Evolutionary conservation across 2,888 invertebrate species (phyloP).

Genomic region (Perithous albicinctus): DNA sequence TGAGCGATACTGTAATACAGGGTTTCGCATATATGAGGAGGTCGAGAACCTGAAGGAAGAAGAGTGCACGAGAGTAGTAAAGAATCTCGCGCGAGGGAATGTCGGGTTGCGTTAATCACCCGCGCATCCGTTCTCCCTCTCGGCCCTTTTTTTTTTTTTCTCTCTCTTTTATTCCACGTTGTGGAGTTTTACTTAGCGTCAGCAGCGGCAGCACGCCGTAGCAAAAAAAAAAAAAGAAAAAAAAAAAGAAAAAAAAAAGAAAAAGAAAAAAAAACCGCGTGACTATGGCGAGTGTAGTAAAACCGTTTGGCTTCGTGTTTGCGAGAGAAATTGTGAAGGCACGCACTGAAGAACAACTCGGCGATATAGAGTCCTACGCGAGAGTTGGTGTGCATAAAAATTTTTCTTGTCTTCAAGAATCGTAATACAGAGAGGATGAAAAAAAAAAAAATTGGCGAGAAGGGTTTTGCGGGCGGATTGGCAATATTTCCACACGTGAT

Average conservation of each 20-base stretch:
- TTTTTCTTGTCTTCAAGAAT: conserved; percentile 15
- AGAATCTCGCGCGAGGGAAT: conserved; percentile 54
- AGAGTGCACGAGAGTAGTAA: conserved; percentile 33
- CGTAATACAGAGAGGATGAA: conserved; percentile 19
- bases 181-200: conserved; percentile 53
- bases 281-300: conserved; percentile 35
- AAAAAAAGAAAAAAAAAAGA: too few relatives aligned
- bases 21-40: conserved; percentile 32
- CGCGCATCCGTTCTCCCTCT: conserved; percentile 64
- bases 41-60: conserved; percentile 57
- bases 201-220: conserved; percentile 4
- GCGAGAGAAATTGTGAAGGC: conserved; percentile 47
- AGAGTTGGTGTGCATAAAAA: not conserved
- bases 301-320: conserved; percentile 50
- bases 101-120: conserved; percentile 68
- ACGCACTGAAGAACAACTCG: conserved; percentile 52
- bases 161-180: conserved; percentile 27
- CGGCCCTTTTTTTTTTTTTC: conserved; percentile 48
- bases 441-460: conserved; percentile 28
- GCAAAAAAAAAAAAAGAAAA: too few relatives aligned
- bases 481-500: conserved; percentile 30
- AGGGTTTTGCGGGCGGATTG: not conserved
- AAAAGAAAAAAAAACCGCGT: not conserved
- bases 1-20: not conserved
- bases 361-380: conserved; percentile 41